phyloP scores from a whole-genome alignment of 2,888 invertebrate genomes.

The Liposcelis brunnea region DNA sequence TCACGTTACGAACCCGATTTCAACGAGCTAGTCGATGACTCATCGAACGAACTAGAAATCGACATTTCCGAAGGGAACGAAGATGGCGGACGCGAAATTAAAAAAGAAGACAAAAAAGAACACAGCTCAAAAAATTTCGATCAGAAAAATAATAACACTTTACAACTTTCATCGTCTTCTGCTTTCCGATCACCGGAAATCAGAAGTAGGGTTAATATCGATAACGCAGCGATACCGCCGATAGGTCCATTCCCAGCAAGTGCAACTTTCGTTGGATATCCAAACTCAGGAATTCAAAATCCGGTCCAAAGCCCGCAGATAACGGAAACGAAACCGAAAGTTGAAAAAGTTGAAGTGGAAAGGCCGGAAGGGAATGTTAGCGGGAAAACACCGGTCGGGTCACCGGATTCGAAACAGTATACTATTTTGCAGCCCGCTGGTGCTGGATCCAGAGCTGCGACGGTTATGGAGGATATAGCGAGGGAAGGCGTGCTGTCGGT shows the following conservation, averaged over 20 bases:
- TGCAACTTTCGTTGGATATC: constrained; percentile 56
- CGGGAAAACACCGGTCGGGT: constrained; percentile 11
- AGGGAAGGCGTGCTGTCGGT: constrained; percentile 46
- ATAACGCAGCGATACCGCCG: constrained; percentile 21
- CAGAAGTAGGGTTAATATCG: constrained; percentile 25
- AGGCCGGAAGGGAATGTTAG: constrained; percentile 11
- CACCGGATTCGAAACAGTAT: constrained; percentile 46
- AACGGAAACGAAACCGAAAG: constrained; percentile 23
- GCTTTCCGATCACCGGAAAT: constrained; percentile 56
- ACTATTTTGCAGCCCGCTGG: constrained; percentile 74
- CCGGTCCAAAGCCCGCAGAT: constrained; percentile 23
- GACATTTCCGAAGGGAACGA: constrained; percentile 59
- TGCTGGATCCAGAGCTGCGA: constrained; percentile 61
- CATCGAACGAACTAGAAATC: constrained; percentile 60
- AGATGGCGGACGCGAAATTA: constrained; percentile 30
- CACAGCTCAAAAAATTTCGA: constrained; percentile 18
- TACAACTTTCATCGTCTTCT: constrained; percentile 56
- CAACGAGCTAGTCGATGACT: constrained; percentile 53
- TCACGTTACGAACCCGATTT: constrained; percentile 55
- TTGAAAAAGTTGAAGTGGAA: constrained; percentile 10
- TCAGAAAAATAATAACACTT: constrained; percentile 16
- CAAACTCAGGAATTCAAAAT: constrained; percentile 19
- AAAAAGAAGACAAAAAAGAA: constrained; percentile 24
- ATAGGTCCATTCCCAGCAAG: constrained; percentile 48
- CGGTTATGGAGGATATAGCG: constrained; percentile 60